phyloP scores from a whole-genome alignment of 1,140 invertebrate species.

The Pachyrhynchus sulphureomaculatus region DNA sequence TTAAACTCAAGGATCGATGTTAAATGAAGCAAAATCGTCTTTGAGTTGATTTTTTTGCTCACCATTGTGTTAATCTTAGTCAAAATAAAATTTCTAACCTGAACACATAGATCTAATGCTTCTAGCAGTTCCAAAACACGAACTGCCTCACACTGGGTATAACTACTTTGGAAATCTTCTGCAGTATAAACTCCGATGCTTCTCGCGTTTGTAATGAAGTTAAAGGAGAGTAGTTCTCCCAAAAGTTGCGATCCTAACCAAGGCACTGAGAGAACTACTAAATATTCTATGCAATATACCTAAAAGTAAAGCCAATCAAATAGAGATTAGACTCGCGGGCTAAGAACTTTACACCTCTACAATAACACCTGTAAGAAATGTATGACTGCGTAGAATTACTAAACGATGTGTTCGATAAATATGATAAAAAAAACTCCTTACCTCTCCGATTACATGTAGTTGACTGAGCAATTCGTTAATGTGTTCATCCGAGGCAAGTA shows the following conservation, averaged over 20 bases:
- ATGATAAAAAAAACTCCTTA: conserved; percentile 47
- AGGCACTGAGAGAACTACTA: conserved; percentile 71
- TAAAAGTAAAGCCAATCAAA: conserved; percentile 18
- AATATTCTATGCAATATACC: conserved; percentile 59
- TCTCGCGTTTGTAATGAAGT: conserved; percentile 61
- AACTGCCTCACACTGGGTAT: conserved; percentile 71
- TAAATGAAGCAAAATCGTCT: no score
- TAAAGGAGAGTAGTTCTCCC: conserved; percentile 65
- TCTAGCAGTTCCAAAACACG: conserved; percentile 71
- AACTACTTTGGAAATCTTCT: conserved; percentile 77
- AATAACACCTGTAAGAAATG: no score
- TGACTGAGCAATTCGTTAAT: conserved; percentile 68
- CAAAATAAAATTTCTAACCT: no score
- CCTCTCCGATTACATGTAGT: conserved; percentile 70
- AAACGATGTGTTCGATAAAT: no score
- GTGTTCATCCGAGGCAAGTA: conserved; percentile 68
- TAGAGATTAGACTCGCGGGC: background rate
- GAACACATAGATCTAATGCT: conserved; percentile 69
- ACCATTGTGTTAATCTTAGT: no score
- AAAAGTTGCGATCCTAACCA: conserved; percentile 76
- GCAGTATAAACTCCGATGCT: conserved; percentile 75
- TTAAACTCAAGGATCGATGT: no score
- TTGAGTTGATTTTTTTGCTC: no score
- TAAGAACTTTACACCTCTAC: no score
- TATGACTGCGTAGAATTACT: no score